Conservation (phyloP, 2,113 vertebrate species). For the Nansenia antarctica region DNA sequence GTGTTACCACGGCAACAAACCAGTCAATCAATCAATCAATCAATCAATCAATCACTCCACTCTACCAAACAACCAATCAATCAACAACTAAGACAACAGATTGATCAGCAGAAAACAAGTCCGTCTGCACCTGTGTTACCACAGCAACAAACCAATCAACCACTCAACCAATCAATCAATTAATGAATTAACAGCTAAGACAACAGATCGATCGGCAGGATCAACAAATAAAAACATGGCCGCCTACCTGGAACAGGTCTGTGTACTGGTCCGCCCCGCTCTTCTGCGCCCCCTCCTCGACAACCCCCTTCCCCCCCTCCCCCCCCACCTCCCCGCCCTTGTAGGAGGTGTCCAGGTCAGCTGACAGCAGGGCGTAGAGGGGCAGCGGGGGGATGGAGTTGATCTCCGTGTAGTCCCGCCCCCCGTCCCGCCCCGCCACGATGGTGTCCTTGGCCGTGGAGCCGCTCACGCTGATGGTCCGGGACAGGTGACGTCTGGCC, state of each 20-base stretch:
- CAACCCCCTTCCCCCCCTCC: slow-evolving; percentile 76
- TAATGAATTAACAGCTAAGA: too few relatives aligned
- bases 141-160: too few relatives aligned
- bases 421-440: slow-evolving; percentile 92
- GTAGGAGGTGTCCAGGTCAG: slow-evolving; percentile 90
- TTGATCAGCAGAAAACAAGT: too few relatives aligned
- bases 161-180: too few relatives aligned
- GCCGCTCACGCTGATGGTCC: slow-evolving; percentile 97
- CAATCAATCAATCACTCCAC: too few relatives aligned
- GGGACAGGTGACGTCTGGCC: slow-evolving; percentile 90
- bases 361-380: slow-evolving; percentile 87
- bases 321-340: slow-evolving; percentile 82
- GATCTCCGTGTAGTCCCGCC: slow-evolving; percentile 96
- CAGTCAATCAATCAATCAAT: too few relatives aligned
- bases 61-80: too few relatives aligned
- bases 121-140: slow-evolving; percentile 75
- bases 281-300: slow-evolving; percentile 71
- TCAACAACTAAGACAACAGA: too few relatives aligned
- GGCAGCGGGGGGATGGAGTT: slow-evolving; percentile 96
- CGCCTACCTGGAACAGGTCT: slow-evolving; percentile 86
- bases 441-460: slow-evolving; percentile 97
- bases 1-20: too few relatives aligned
- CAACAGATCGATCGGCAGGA: too few relatives aligned
- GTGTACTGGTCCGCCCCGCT: slow-evolving; percentile 88
- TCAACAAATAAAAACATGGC: background rate